Evolutionary conservation across 2,113 vertebrate species (phyloP), one percentile per base, ranked within the genome.

Genomic region (Hippopotamus amphibius): DNA sequence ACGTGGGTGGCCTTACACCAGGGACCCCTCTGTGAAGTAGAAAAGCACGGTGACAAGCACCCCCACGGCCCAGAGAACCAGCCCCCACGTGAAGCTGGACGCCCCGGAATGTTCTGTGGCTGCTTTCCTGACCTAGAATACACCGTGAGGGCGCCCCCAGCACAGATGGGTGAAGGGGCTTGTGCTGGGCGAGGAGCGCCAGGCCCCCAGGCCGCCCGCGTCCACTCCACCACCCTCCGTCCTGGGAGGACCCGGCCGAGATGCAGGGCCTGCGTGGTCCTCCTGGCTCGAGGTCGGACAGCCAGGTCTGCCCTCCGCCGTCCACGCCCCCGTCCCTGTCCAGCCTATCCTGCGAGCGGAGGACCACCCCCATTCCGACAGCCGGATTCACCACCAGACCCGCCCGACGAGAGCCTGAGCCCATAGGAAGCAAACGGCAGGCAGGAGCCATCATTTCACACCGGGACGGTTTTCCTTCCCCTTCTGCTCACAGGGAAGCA

Each of bases 111-210:
- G 76, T 22, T n/a, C 48, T 3, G 17, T n/a, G 48, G 11, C 30
- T 3, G 3, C 30, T 10, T 48, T 21, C 17, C 48, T 53, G 1
- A 53, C 10, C 11, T 13, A n/a, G 33, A 22, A 33, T 16, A 12
- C 28, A 1, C 22, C 4, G 19, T 2, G 48, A 3, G 2, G 19
- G 50, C 3, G 1, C 17, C 30, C 17, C 28, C 6, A 12, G 19
- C 30, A n/a, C 6, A 5, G 48, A 22, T 5, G 30, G 48, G 16
- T 53, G 17, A 43, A 7, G 30, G 15, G 65, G 14, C 2, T 7
- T 7, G 30, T 12, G 17, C 48, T 13, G 76, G 10, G 28, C 7
- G 48, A 5, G 14, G 24, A 48, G 8, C 50, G 22, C 57, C 21
- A 9, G 21, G 21, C 7, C 8, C 21, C 57, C 57, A 22, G 57